Evolutionary conservation across 2,113 vertebrate species (phyloP), one percentile per base, ranked within the genome.

Genomic region (Nestor notabilis): DNA sequence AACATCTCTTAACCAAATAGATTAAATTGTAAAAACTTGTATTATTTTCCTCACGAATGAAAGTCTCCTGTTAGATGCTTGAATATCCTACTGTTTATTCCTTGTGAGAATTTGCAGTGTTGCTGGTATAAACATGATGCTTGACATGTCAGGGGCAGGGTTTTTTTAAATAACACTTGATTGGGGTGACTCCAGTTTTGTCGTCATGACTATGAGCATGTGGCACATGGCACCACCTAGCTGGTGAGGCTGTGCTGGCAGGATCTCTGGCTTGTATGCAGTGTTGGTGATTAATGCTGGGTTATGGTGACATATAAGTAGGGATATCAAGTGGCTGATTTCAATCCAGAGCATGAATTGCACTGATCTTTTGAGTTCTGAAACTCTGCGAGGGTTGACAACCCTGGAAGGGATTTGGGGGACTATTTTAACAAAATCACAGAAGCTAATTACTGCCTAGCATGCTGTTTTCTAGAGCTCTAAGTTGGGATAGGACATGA

Each of bases 191-290:
- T 72, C 29, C 58, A 21, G 13, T 74, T 93, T 31, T 63, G 41
- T 37, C 5, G 39, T 39, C 9, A 9, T 55, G 50, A 83, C 18
- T 5, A 2, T 41, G 46, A 28, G 55, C 41, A 58, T 37, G 27
- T 66, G 87, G 72, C 70, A 94, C 43, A 53, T 84, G 89, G 89
- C 93, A 95, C 72, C 89, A 87, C 72, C 83, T 90, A 87, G 80
- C 91, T 95, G 86, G 61, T 5, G 1, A 31, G 83, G 74, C 37
- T 0, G 0, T 46, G 64, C 86, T 53, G 60, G 63, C 55, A 47
- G n/a, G 69, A 53, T 12, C 5, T 2, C 50, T 82, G 53, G 24
- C 41, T 44, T 44, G 2, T 6, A 4, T 2, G 1, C 19, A 2
- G n/a, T 10, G 23, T 1, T 79, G 64, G 44, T 55, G 47, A 33